phyloP scores from a whole-genome alignment of 2,888 invertebrate species.

The Elaeidobius kamerunicus region DNA sequence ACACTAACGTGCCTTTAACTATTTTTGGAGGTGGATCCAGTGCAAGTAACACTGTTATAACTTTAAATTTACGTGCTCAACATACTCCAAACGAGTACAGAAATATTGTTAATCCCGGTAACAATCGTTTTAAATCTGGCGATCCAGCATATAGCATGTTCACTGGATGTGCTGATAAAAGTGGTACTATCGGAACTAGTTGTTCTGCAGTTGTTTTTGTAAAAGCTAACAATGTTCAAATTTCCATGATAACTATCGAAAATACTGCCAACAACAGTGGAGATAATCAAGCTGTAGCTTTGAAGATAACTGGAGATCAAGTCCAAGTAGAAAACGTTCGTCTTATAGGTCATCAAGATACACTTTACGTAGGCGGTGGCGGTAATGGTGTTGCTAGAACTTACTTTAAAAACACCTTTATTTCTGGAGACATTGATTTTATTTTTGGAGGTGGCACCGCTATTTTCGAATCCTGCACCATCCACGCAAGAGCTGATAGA shows the following conservation, averaged over 20 bases:
- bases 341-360: conserved; percentile 22
- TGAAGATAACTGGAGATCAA: conserved; percentile 12
- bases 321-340: conserved; percentile 16
- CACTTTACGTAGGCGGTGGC: conserved; percentile 11
- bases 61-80: conserved; percentile 10
- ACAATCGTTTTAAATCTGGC: conserved; percentile 4
- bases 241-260: conserved; percentile 14
- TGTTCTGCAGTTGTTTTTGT: conserved; percentile 21
- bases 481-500: conserved; percentile 17
- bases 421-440: conserved; percentile 22
- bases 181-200: conserved; percentile 19
- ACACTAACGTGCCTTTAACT: conserved; percentile 21
- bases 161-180: conserved; percentile 15
- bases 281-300: conserved; percentile 16
- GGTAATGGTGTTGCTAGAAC: conserved; percentile 3
- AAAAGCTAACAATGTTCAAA: conserved; percentile 13
- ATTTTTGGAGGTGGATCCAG: conserved; percentile 15
- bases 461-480: conserved; percentile 14
- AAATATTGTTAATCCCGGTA: conserved; percentile 10
- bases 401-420: conserved; percentile 10
- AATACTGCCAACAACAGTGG: conserved; percentile 13
- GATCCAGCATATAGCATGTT: conserved; percentile 24
- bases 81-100: conserved; percentile 7
- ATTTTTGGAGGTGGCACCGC: conserved; percentile 18
- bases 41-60: conserved; percentile 12